Conservation (phyloP, 2,888 invertebrate species). For the Anthophora plumipes region DNA sequence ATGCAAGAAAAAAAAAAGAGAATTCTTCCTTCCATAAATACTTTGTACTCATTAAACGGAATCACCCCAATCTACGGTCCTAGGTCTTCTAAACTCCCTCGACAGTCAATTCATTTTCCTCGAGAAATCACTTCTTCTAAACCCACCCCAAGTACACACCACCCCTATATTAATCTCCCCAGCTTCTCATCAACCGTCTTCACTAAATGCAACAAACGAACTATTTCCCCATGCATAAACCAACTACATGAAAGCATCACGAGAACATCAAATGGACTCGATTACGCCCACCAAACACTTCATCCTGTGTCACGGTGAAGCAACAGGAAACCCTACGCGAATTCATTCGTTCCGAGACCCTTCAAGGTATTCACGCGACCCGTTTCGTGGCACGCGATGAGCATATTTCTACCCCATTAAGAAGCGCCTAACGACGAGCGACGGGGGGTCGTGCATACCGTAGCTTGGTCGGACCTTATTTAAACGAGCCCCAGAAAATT, state of each 20-base stretch:
- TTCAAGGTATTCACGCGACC: not conserved
- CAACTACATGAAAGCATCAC: constrained; percentile 1
- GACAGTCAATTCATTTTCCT: not conserved
- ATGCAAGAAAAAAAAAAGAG: too few relatives aligned
- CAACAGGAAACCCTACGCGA: constrained; percentile 22
- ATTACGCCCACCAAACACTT: not conserved
- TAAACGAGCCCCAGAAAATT: constrained; percentile 36
- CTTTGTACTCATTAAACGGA: too few relatives aligned
- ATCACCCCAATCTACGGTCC: too few relatives aligned
- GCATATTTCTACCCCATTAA: constrained; percentile 59
- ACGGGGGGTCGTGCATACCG: not conserved
- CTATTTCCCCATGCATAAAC: not conserved
- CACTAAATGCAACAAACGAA: not conserved
- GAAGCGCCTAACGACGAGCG: constrained; percentile 25
- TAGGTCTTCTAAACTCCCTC: not conserved
- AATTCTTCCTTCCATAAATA: too few relatives aligned
- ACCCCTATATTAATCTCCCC: not conserved
- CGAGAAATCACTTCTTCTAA: not conserved
- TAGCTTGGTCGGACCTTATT: not conserved
- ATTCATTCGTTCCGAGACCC: not conserved
- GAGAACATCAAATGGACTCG: constrained; percentile 9
- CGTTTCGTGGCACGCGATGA: constrained; percentile 13
- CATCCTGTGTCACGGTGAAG: constrained; percentile 1
- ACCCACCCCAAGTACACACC: not conserved
- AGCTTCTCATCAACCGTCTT: not conserved